Base-by-base conservation (phyloP, 2,797 vertebrate genomes). In the Percopsis omiscomaycus region DNA sequence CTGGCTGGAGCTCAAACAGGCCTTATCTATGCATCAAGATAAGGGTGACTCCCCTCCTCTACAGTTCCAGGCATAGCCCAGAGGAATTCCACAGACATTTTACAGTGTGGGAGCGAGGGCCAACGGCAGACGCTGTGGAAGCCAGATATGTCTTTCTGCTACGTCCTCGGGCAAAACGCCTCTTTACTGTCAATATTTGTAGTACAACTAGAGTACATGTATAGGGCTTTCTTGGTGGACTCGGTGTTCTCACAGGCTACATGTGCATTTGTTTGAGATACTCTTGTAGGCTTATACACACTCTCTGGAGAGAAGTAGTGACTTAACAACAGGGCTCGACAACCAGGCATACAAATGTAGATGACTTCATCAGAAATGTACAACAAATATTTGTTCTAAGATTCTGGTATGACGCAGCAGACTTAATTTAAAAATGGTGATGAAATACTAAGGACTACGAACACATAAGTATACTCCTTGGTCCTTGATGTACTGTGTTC, bases 11-110 rank as follows among this genome's bases (percentile, higher is more conserved):
- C 66, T 73, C 67, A 75, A 81, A 64, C 72, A 53, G 67, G 50
- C 71, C 75, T 88, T 89, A 88, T 88, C 85, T 88, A 66, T 80
- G 84, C 73, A 84, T 86, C 81, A 71, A 78, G 85, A 90, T 88
- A 87, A 86, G 75, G 22, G 15, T 63, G 66, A 48, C 69, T 80
- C 73, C 77, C 67, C 75, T 73, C 70, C 61, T 67, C 46, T 30
- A 47, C 67, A 16, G 29, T 86, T 77, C 50, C 48, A 81, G 69
- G 72, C 61, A 55, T 52, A 16, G 68, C 79, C 77, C 29, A 16
- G 70, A 84, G 80, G 69, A 84, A 83, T 81, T 81, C 72, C 69
- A 14, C 14, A 46, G 58, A 55, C 60, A 37, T 52, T 12, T 73
- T 66, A 52, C 52, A 22, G 59, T 76, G 66, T 78, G 71, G 63